Evolutionary conservation across 2,888 invertebrate genomes (phyloP).

Genomic region (Acanthopleura granulata): DNA sequence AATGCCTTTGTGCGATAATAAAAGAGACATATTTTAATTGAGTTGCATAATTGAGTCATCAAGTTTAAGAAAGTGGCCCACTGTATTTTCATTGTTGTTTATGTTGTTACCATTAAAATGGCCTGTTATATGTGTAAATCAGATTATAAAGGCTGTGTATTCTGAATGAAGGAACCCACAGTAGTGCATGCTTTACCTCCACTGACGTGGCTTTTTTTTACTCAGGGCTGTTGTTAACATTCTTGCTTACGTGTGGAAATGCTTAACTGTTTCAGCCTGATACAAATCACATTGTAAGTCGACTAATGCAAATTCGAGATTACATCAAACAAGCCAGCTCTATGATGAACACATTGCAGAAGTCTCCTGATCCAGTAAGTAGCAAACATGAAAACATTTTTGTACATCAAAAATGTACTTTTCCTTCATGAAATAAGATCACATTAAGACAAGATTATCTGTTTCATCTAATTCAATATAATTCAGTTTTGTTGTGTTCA

Average conservation of each 20-base stretch:
- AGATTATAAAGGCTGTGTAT: no score
- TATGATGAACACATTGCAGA: constrained; percentile 64
- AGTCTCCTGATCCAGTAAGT: constrained; percentile 60
- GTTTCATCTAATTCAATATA: background rate
- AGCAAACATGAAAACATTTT: background rate
- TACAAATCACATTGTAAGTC: constrained; percentile 65
- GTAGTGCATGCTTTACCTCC: no score
- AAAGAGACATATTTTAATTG: no score
- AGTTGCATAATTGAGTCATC: no score
- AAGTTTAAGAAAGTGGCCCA: no score
- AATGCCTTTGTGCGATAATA: no score
- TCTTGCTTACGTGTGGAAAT: background rate
- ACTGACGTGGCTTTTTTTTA: background rate
- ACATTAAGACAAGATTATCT: background rate
- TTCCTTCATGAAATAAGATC: background rate
- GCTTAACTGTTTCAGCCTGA: constrained; percentile 52
- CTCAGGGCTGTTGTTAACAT: no score
- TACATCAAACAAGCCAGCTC: constrained; percentile 66
- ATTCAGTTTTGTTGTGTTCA: background rate
- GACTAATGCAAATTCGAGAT: constrained; percentile 67
- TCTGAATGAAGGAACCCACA: no score
- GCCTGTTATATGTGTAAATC: no score
- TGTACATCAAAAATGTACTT: background rate
- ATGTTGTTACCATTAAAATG: no score
- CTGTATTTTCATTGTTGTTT: no score